A percentile compares a stretch with the other conserved stretches of the same genome.
Conservation (phyloP, 37 sponge, comb jelly and placozoan species). For the Diacarnus erythraeanus region DNA sequence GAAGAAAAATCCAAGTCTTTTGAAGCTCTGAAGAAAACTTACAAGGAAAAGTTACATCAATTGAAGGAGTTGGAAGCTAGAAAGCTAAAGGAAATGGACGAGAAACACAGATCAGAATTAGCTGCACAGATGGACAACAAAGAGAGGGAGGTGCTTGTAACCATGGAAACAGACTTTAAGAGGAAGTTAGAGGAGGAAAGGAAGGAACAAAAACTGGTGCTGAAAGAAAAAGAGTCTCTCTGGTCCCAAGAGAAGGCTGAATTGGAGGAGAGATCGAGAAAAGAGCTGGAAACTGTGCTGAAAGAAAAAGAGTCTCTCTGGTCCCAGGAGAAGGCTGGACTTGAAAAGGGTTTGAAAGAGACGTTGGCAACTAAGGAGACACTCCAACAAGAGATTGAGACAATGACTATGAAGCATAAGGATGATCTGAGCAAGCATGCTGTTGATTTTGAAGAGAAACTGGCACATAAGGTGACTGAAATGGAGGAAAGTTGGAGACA, state of each 20-base stretch:
- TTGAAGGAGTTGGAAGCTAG: slow-evolving; percentile 26
- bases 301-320: slow-evolving; percentile 1
- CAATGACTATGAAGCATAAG: background rate
- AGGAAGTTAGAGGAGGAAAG: slow-evolving; percentile 11
- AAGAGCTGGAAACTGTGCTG: background rate
- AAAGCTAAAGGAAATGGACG: slow-evolving; percentile 26
- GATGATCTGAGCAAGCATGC: background rate
- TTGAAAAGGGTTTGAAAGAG: background rate
- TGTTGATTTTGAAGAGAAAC: background rate
- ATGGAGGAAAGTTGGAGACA: slow-evolving; percentile 6
- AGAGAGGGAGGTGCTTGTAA: slow-evolving; percentile 11
- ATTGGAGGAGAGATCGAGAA: background rate
- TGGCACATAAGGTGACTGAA: background rate
- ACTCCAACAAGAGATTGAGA: background rate
- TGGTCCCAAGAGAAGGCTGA: slow-evolving; percentile 31
- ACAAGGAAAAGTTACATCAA: slow-evolving; percentile 39
- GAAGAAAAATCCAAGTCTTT: background rate
- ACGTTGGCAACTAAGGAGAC: background rate
- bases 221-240: background rate
- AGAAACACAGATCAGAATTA: slow-evolving; percentile 22
- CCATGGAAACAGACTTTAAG: slow-evolving; percentile 7
- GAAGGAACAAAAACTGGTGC: background rate
- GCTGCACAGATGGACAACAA: slow-evolving; percentile 11
- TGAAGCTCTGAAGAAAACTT: slow-evolving; percentile 27
- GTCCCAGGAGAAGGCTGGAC: slow-evolving; percentile 19